A percentile compares a stretch with the other conserved stretches of the same genome.
Evolutionary conservation across 2,113 vertebrate genomes (phyloP).

Genomic region (Oriolus oriolus): DNA sequence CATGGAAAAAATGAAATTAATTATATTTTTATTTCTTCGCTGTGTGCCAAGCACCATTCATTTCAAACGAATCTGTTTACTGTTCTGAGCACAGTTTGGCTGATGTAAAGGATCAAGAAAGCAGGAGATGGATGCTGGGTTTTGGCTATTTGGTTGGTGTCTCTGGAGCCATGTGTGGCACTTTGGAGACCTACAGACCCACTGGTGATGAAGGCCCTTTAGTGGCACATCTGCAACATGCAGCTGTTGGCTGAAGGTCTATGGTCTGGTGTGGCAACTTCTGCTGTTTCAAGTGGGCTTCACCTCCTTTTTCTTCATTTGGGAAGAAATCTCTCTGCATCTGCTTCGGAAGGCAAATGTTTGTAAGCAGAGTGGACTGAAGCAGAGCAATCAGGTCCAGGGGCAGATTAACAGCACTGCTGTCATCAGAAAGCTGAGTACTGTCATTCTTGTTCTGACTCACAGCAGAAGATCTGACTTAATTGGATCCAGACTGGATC

Average conservation of each 20-base stretch:
- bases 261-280: background rate
- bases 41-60: background rate
- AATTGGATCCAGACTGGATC: background rate
- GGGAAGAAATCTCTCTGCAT: background rate
- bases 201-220: background rate
- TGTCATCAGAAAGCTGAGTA: background rate
- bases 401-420: background rate
- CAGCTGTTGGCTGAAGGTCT: background rate
- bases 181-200: background rate
- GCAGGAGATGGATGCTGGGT: background rate
- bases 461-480: background rate
- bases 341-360: background rate
- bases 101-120: background rate
- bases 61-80: background rate
- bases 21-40: background rate
- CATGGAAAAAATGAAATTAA: conserved; percentile 28
- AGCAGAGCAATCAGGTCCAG: background rate
- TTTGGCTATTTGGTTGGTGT: background rate
- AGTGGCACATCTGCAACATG: background rate
- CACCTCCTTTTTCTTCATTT: background rate
- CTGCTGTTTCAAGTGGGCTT: background rate
- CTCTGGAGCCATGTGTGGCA: background rate
- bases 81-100: background rate
- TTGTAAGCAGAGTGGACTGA: background rate
- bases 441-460: background rate